Evolutionary conservation across 2,888 invertebrate species (phyloP).

Genomic region (Coelopa pilipes): DNA sequence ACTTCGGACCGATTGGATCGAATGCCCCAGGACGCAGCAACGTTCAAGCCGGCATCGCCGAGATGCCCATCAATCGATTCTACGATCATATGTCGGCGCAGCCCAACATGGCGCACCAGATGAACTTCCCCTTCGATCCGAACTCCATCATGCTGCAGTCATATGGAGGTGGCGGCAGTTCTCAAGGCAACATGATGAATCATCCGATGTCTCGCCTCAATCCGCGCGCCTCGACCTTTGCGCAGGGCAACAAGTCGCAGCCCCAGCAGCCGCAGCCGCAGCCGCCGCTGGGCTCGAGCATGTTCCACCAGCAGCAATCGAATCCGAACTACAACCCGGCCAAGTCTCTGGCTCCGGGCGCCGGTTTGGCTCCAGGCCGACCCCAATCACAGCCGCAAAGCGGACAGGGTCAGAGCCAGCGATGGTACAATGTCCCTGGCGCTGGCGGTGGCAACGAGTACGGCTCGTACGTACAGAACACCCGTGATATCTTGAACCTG

Average conservation of each 20-base stretch:
- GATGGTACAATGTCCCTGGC: constrained; percentile 55
- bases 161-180: constrained; percentile 44
- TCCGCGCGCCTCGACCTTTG: constrained; percentile 84
- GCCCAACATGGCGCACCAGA: constrained; percentile 47
- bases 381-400: constrained; percentile 62
- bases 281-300: constrained; percentile 46
- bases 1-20: constrained; percentile 61
- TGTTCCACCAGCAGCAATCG: constrained; percentile 54
- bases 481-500: constrained; percentile 61
- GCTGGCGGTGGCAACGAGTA: constrained; percentile 52
- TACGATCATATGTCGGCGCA: constrained; percentile 53
- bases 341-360: constrained; percentile 43
- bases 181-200: constrained; percentile 53
- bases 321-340: constrained; percentile 49
- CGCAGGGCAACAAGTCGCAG: constrained; percentile 56
- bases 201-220: constrained; percentile 75
- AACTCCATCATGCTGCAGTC: constrained; percentile 36
- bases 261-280: constrained; percentile 45
- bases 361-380: constrained; percentile 52
- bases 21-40: constrained; percentile 47
- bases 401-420: constrained; percentile 48
- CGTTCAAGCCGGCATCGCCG: constrained; percentile 50
- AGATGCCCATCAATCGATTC: constrained; percentile 54
- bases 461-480: constrained; percentile 52
- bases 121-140: constrained; percentile 58